A percentile compares a stretch with the other conserved stretches of the same genome.
phyloP scores from a whole-genome alignment of 2,888 invertebrate species.

The Pterostichus niger region DNA sequence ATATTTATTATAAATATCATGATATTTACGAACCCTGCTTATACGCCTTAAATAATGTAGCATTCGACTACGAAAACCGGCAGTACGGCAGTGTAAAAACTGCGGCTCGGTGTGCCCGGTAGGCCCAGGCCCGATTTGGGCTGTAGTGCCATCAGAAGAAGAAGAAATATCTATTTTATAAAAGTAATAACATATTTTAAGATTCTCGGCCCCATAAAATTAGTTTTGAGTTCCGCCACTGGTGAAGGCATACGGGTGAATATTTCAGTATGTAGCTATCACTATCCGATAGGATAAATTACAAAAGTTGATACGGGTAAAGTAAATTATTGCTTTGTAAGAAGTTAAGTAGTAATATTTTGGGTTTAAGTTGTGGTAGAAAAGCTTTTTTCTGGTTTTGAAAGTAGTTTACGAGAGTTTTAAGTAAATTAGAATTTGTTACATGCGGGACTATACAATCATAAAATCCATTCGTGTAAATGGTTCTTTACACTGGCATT shows the following conservation, averaged over 20 bases:
- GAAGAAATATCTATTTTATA: too few species aligned
- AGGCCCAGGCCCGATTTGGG: too few species aligned
- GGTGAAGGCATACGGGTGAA: constrained; percentile 22
- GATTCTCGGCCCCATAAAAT: not conserved
- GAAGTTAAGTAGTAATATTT: constrained; percentile 46
- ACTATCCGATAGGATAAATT: constrained; percentile 47
- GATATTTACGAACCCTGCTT: too few species aligned
- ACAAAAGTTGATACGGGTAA: constrained; percentile 49
- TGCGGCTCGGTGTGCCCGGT: too few species aligned
- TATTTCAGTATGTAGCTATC: constrained; percentile 1
- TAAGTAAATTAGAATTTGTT: constrained; percentile 32
- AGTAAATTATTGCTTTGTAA: constrained; percentile 46
- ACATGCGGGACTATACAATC: constrained; percentile 2
- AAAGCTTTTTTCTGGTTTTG: constrained; percentile 28
- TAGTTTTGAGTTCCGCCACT: constrained; percentile 23
- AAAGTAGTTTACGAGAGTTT: constrained; percentile 17
- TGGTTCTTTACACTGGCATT: not conserved
- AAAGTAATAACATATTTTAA: too few species aligned
- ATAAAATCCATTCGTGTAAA: constrained; percentile 9
- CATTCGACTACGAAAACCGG: too few species aligned
- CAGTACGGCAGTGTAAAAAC: too few species aligned
- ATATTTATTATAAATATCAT: too few species aligned
- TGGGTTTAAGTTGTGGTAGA: constrained; percentile 36
- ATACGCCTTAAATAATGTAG: too few species aligned
- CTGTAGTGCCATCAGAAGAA: too few species aligned